These are phyloP conservation scores for Panorpa germanica DNA, from an alignment of 2,888 invertebrate genomes.

Conservation along the genomic window DNA sequence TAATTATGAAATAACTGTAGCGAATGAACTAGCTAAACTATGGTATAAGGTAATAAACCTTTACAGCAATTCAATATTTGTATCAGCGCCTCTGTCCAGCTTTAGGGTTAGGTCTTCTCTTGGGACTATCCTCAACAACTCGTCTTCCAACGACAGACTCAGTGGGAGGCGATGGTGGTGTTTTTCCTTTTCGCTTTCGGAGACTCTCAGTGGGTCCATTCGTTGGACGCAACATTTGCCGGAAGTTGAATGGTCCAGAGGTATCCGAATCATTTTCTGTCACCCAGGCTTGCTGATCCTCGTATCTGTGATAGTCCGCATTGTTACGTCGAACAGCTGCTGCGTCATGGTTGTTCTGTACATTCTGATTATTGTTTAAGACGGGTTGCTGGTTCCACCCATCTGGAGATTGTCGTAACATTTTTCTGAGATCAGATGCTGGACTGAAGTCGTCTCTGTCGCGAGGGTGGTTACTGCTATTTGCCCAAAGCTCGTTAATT, in stretches of 20 bases:
- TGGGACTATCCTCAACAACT: no score
- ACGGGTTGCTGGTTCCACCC: no score
- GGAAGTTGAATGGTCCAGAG: constrained; percentile 48
- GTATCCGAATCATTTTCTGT: no score
- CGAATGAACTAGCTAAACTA: no score
- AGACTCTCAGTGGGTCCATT: constrained; percentile 49
- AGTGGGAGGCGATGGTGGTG: constrained; percentile 23
- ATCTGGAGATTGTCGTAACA: constrained; percentile 29
- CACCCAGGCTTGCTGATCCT: constrained; percentile 10
- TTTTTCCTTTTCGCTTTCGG: constrained; percentile 37
- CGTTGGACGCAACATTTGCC: constrained; percentile 42
- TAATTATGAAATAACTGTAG: no score
- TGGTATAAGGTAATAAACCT: no score
- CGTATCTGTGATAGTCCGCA: constrained; percentile 12
- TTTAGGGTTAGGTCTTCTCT: no score
- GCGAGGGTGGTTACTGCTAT: no score
- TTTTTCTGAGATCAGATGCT: constrained; percentile 27
- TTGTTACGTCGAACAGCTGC: constrained; percentile 9
- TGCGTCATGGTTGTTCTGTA: constrained; percentile 9
- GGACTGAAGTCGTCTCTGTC: constrained; percentile 23
- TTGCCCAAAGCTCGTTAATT: constrained; percentile 29
- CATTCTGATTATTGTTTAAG: constrained; percentile 6
- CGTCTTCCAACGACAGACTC: no score
- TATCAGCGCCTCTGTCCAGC: no score
- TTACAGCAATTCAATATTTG: no score